phyloP scores from a whole-genome alignment of 2,888 invertebrate species.

The Drosophila anomalipes region DNA sequence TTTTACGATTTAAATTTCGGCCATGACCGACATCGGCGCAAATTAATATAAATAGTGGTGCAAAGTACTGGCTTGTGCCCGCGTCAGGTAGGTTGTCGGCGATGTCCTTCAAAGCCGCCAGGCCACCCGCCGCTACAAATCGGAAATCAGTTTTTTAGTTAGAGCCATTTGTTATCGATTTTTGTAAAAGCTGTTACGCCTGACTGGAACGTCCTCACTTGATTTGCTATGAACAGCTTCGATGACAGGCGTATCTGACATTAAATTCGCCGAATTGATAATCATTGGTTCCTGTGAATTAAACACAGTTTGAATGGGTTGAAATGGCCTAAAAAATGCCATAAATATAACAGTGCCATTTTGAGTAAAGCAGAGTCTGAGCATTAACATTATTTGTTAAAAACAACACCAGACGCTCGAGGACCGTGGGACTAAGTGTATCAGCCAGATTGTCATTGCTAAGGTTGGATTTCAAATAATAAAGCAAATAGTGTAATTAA shows the following conservation, averaged over 20 bases:
- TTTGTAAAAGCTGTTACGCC: too few species aligned
- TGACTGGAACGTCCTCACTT: too few species aligned
- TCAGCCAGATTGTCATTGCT: neutral
- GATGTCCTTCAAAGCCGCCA: too few species aligned
- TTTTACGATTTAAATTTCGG: neutral
- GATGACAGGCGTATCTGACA: too few species aligned
- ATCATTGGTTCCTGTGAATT: too few species aligned
- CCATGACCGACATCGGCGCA: neutral
- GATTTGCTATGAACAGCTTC: too few species aligned
- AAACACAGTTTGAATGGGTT: neutral
- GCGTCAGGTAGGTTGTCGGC: neutral
- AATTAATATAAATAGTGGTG: neutral
- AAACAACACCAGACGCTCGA: constrained; percentile 35
- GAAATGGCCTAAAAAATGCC: constrained; percentile 7
- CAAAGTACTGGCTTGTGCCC: neutral
- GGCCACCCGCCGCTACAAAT: too few species aligned
- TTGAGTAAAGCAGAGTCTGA: constrained; percentile 24
- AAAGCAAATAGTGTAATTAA: constrained; percentile 16
- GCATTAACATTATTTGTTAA: constrained; percentile 18
- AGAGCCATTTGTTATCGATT: too few species aligned
- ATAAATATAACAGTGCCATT: constrained; percentile 16
- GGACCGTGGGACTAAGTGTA: constrained; percentile 15
- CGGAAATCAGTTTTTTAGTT: too few species aligned
- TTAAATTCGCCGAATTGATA: too few species aligned
- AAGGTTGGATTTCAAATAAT: neutral